Conservation (phyloP, 2,797 vertebrate species). For the Leuciscus waleckii region DNA sequence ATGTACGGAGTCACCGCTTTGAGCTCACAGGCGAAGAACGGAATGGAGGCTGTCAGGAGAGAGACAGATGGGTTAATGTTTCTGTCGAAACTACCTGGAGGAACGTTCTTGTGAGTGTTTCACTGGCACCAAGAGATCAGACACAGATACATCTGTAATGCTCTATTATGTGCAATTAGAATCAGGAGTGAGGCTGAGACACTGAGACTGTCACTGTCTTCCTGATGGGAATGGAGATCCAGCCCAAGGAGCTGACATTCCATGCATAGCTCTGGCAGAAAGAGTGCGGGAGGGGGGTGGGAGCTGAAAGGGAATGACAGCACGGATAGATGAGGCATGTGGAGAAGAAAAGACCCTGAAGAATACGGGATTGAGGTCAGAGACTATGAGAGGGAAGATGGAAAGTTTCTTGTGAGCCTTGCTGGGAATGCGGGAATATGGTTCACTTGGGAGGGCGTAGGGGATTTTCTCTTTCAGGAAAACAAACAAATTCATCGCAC, state of each 20-base stretch:
- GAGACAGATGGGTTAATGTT: slow-evolving; percentile 16
- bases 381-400: slow-evolving; percentile 40
- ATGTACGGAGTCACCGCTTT: slow-evolving; percentile 75
- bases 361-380: slow-evolving; percentile 43
- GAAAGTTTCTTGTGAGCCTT: slow-evolving; percentile 30
- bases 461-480: background rate
- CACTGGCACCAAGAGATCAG: slow-evolving; percentile 44
- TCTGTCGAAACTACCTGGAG: slow-evolving; percentile 36
- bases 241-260: slow-evolving; percentile 69
- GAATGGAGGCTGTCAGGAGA: slow-evolving; percentile 79
- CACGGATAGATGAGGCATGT: slow-evolving; percentile 56
- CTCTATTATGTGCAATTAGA: slow-evolving; percentile 48
- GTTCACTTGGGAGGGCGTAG: slow-evolving; percentile 1
- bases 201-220: slow-evolving; percentile 63
- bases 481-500: background rate
- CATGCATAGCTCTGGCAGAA: slow-evolving; percentile 66
- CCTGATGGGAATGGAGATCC: slow-evolving; percentile 66
- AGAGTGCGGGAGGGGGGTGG: background rate
- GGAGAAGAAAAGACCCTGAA: slow-evolving; percentile 52
- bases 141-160: slow-evolving; percentile 9
- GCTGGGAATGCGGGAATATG: slow-evolving; percentile 15
- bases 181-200: slow-evolving; percentile 19
- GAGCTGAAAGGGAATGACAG: slow-evolving; percentile 52
- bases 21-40: slow-evolving; percentile 82
- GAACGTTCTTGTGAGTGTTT: slow-evolving; percentile 49